Evolutionary conservation across 2,797 vertebrate genomes (phyloP), one percentile per base, ranked within the genome.

Genomic region (Lates japonicus): DNA sequence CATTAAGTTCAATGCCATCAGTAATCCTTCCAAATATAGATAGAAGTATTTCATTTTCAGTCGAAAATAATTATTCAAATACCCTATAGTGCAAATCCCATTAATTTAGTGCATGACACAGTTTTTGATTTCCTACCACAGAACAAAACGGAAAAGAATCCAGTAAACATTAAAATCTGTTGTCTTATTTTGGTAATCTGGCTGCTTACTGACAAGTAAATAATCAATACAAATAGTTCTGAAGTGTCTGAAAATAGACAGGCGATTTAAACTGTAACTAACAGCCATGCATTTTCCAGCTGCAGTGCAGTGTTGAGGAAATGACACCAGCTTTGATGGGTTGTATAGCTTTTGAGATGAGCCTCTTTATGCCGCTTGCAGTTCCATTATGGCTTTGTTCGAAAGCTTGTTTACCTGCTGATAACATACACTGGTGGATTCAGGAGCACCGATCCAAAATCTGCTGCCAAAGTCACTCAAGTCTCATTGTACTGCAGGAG

Each of bases 371-470:
- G 93, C 94, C 83, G 94, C 95, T 94, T 93, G 94, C 95, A 90
- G 95, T 94, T 95, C 95, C 95, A 96, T 96, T 96, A 96, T 96
- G 94, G 95, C 95, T 96, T 96, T 96, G 95, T 96, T 95, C 88
- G 95, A 94, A 94, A 95, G 95, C 95, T 96, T 96, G 96, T 96
- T 96, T 96, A 96, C 96, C 96, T 96, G 96, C 95, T 96, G 95
- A 96, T 96, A 96, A 96, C 96, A 96, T 96, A 96, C 95, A 96
- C 95, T 95, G 95, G 95, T 96, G 96, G 95, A 96, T 96, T 95
- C 94, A 95, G 95, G 94, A 96, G 94, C 95, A 95, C 91, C 95
- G 94, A 95, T 96, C 96, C 96, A 96, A 94, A 95, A 95, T 95
- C 91, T 94, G 93, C 94, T 96, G 96, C 96, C 96, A 96, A 95